phyloP scores from a whole-genome alignment of 2,113 vertebrate species.

The Mastomys natalensis region DNA sequence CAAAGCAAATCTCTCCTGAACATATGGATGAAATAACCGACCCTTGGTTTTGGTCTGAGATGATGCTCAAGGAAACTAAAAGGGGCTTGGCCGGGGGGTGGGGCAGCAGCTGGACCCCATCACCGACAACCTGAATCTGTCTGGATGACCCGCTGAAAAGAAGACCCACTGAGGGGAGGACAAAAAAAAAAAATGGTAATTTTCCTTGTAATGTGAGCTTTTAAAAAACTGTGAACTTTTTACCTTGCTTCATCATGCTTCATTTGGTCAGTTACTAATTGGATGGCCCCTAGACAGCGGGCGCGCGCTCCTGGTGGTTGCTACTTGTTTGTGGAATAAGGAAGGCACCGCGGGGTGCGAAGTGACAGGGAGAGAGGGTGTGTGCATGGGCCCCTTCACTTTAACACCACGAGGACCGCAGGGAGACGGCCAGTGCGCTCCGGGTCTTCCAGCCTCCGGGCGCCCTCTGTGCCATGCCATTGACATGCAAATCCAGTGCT shows the following conservation, averaged over 20 bases:
- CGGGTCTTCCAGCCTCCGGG: conserved; percentile 64
- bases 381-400: fast-evolving
- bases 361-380: background rate
- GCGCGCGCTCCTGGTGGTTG: background rate
- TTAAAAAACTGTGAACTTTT: conserved; percentile 78
- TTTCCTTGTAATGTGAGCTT: conserved; percentile 75
- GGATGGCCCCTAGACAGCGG: conserved; percentile 7
- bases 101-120: background rate
- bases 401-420: background rate
- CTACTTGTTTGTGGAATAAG: background rate
- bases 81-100: background rate
- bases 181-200: conserved; percentile 39
- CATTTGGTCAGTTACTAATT: conserved; percentile 62
- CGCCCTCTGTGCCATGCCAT: conserved; percentile 67
- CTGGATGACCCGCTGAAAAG: background rate
- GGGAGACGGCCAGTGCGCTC: background rate
- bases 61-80: background rate
- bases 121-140: background rate
- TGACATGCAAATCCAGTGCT: conserved; percentile 82
- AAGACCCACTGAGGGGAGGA: background rate
- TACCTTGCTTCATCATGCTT: conserved; percentile 77
- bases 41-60: background rate
- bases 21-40: background rate
- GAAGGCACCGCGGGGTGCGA: background rate
- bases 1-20: background rate